phyloP scores from a whole-genome alignment of 2,888 invertebrate genomes.

The Zygogramma bicolorata region DNA sequence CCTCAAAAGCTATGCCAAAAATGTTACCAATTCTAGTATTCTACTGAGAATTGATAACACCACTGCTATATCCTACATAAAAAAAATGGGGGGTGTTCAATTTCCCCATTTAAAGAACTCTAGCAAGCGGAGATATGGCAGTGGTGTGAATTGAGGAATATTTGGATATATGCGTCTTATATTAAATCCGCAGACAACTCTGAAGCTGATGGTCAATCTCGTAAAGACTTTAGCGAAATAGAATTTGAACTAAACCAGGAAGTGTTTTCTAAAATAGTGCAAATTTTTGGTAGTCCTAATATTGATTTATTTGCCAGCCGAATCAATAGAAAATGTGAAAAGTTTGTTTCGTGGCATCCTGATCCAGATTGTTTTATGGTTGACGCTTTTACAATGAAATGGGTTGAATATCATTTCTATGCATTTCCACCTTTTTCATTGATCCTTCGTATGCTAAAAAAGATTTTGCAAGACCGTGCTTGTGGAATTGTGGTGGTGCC shows the following conservation, averaged over 20 bases:
- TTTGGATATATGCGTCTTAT: conserved; percentile 50
- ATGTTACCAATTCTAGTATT: conserved; percentile 31
- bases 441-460: conserved; percentile 48
- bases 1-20: conserved; percentile 45
- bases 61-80: conserved; percentile 21
- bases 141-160: conserved; percentile 41
- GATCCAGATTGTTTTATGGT: conserved; percentile 48
- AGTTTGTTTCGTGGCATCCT: conserved; percentile 50
- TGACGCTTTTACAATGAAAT: conserved; percentile 52
- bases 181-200: conserved; percentile 35
- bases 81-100: conserved; percentile 37
- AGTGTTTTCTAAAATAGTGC: conserved; percentile 1
- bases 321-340: conserved; percentile 46
- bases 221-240: not conserved
- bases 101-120: conserved; percentile 35
- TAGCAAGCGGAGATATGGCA: conserved; percentile 48
- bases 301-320: conserved; percentile 20
- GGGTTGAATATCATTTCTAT: conserved; percentile 28
- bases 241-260: not conserved
- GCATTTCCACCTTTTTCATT: conserved; percentile 42
- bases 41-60: conserved; percentile 47
- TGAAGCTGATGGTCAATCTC: conserved; percentile 14
- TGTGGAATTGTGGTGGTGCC: conserved; percentile 51
- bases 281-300: conserved; percentile 3
- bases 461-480: conserved; percentile 49